Base-by-base conservation (phyloP, 2,797 vertebrate species). In the Halcyon badia region DNA sequence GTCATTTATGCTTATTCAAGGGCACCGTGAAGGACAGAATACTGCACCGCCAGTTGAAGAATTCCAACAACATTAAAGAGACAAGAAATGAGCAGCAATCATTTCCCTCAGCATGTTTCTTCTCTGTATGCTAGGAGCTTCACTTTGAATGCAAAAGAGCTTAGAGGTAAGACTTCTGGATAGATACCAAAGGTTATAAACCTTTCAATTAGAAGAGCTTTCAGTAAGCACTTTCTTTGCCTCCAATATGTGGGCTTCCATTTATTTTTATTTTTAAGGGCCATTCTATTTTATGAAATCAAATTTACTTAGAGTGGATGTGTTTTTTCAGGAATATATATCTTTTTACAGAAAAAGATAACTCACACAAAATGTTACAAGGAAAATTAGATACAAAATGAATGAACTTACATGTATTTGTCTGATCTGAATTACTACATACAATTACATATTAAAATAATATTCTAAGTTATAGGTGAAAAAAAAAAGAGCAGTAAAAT, bases 1-100 rank as follows among this genome's bases (percentile, higher is more conserved):
- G n/a, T 46, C 48, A 61, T 89, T 87, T 94, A 17, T 58, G 39
- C 30, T 90, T 70, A 72, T 80, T 54, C 81, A 95, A 95, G 66
- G 65, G 8, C 49, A 66, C 3, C 14, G 2, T 30, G 41, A 88
- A 90, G 66, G 58, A 73, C 62, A 88, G 57, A 90, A 64, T 18
- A 79, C 22, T 82, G 35, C 51, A 61, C 25, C 76, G n/a, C 2
- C 6, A 9, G 30, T 11, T 87, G 56, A 90, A 44, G 51, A 92
- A 70, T 87, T 68, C 73, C 69, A 75, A 14, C 8, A 80, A 42
- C 31, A 30, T 93, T 60, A 76, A 64, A 87, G 57, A 80, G 68
- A 54, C 30, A 65, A 83, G 71, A 84, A 83, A 77, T 58, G 11
- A 62, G 69, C 12, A 64, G 61, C 73, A 90, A 57, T 60, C 37